Base-by-base conservation (phyloP, 64 coral and sea anemone genomes). In the Montipora sp. region DNA sequence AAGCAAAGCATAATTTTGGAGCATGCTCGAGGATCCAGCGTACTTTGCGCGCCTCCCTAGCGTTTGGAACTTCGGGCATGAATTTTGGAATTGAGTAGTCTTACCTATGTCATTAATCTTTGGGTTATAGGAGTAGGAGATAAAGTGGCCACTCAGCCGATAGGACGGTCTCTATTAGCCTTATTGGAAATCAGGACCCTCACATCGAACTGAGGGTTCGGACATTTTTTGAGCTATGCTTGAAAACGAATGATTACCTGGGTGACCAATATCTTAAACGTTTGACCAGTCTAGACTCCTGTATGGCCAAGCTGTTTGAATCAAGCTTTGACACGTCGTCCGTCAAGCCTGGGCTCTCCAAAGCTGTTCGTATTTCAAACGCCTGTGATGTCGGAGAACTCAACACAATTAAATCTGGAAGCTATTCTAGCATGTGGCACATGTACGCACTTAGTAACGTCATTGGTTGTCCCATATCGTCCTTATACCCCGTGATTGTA, bases 221-320 rank as follows among this genome's bases (percentile, higher is more conserved):
- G 77, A 94, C 92, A 47, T 94, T 82, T 76, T 65, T 94, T 27
- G 92, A 94, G 72, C 92, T 94, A n/a, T 94, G 92, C 67, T 53
- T 82, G 78, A 89, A 94, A 51, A 88, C 53, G 18, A 87, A 89
- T 76, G 18, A 81, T 48, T 94, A 89, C 80, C 68, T 89, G 23
- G 79, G 89, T 60, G 69, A 94, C 63, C 18, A 58, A n/a, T 94
- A 81, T 76, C 92, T 94, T 12, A 82, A 89, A 68, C 51, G 19
- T 47, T 73, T 88, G 76, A 94, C 92, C 13, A 78, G 92, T 80
- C 67, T 72, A 84, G 92, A 83, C 51, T 50, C 45, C 53, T 88
- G 51, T 44, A 82, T 80, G 51, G 48, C 49, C 14, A 73, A 75
- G 59, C 48, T 94, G 53, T 50, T 94, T 14, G 75, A 81, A 44